Evolutionary conservation across 2,797 vertebrate species (phyloP).

Genomic region (Thalassophryne amazonica): DNA sequence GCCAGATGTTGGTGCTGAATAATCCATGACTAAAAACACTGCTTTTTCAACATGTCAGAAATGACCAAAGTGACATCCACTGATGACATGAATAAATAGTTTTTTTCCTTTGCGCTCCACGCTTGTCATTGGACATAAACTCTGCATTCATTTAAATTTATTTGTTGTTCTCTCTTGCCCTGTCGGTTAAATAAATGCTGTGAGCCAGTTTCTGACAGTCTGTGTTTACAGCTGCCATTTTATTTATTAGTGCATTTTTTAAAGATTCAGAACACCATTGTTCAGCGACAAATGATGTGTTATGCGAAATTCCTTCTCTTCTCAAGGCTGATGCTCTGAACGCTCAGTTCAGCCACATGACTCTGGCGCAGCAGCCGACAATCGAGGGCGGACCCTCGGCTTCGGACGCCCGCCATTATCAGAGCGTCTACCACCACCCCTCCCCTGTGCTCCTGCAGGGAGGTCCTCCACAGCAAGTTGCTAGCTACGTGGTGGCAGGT

Average conservation of each 20-base stretch:
- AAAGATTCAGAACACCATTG: too few relatives aligned
- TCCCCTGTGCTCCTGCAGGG: slow-evolving; percentile 87
- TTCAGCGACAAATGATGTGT: neutral
- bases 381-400: slow-evolving; percentile 67
- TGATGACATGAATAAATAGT: slow-evolving; percentile 23
- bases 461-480: slow-evolving; percentile 73
- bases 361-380: slow-evolving; percentile 84
- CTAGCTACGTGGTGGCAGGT: slow-evolving; percentile 82
- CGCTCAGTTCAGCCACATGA: slow-evolving; percentile 95
- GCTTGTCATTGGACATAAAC: neutral
- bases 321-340: slow-evolving; percentile 87
- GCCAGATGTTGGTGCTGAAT: slow-evolving; percentile 76
- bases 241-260: too few relatives aligned
- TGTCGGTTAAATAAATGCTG: too few relatives aligned
- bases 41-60: slow-evolving; percentile 54
- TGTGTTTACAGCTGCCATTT: neutral
- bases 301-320: neutral
- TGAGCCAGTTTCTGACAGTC: neutral
- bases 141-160: slow-evolving; percentile 4
- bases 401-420: slow-evolving; percentile 60
- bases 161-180: too few relatives aligned
- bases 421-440: slow-evolving; percentile 58
- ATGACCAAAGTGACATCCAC: slow-evolving; percentile 26
- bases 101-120: neutral
- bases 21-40: slow-evolving; percentile 69